Percentiles rank a stretch among this genome's conserved stretches.
These are phyloP conservation scores for Cyanoliseus patagonus DNA, from an alignment of 2,113 vertebrate genomes.

Conservation along the genomic window DNA sequence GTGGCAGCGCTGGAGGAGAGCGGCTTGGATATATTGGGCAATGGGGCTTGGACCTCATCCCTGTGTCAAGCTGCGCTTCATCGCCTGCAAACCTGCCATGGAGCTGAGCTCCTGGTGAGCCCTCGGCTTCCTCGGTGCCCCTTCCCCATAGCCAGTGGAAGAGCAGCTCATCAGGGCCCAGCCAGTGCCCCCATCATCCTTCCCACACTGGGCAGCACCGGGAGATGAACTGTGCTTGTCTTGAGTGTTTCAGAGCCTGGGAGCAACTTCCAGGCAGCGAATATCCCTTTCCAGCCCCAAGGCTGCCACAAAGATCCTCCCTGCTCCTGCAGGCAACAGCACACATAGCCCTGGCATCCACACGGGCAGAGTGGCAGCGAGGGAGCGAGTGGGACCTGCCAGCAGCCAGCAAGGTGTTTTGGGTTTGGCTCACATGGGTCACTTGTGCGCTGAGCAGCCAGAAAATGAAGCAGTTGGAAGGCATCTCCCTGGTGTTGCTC, in stretches of 20 bases:
- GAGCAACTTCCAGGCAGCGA: not conserved
- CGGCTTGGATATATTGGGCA: constrained; percentile 50
- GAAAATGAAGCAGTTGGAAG: not conserved
- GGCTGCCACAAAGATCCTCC: not conserved
- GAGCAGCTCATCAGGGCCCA: not conserved
- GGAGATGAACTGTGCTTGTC: not conserved
- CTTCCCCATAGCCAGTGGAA: rapidly evolving
- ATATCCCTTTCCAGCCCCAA: not conserved
- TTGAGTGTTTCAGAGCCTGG: not conserved
- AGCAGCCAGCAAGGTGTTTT: not conserved
- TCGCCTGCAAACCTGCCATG: rapidly evolving
- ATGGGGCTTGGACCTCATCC: constrained; percentile 25
- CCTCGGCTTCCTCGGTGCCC: not conserved
- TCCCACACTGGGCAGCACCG: rapidly evolving
- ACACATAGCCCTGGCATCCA: rapidly evolving
- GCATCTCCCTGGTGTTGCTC: not conserved
- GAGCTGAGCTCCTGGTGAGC: not conserved
- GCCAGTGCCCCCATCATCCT: not conserved
- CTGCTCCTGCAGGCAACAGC: not conserved
- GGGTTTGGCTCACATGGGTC: rapidly evolving
- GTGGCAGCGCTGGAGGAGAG: not conserved
- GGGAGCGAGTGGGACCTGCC: rapidly evolving
- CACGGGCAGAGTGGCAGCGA: not conserved
- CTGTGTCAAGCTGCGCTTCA: constrained; percentile 9
- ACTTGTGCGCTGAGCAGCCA: rapidly evolving